phyloP scores from a whole-genome alignment of 2,113 vertebrate genomes.

The Callipepla squamata region DNA sequence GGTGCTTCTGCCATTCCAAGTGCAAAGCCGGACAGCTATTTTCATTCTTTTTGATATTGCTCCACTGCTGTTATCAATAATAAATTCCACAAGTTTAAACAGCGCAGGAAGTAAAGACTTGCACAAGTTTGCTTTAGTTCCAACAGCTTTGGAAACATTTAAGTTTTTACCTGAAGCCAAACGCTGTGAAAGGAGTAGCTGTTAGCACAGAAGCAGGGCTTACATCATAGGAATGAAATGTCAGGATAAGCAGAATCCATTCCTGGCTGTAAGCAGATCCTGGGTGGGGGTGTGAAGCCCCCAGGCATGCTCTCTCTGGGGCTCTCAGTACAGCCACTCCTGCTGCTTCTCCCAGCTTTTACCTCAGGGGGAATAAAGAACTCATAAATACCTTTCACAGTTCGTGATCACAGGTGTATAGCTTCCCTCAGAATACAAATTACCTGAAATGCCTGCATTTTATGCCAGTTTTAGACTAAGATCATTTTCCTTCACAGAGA shows the following conservation, averaged over 20 bases:
- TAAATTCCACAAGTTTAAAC: fast-evolving
- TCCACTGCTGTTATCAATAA: not conserved
- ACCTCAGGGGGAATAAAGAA: not conserved
- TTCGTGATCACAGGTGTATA: not conserved
- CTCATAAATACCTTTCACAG: not conserved
- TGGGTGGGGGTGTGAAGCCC: fast-evolving
- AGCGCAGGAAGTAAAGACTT: fast-evolving
- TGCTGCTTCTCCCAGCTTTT: not conserved
- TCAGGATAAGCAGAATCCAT: not conserved
- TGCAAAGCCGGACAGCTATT: not conserved
- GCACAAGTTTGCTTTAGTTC: not conserved
- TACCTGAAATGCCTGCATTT: not conserved
- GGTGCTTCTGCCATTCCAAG: not conserved
- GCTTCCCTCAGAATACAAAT: not conserved
- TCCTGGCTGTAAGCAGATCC: not conserved
- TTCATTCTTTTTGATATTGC: not conserved
- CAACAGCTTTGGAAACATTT: not conserved
- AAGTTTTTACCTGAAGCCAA: not conserved
- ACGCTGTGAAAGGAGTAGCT: not conserved
- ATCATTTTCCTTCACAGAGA: not conserved
- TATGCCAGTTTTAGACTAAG: not conserved
- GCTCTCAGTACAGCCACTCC: not conserved
- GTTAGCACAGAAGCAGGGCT: not conserved
- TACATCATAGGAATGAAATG: not conserved
- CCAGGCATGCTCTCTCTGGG: not conserved